Base-by-base conservation (phyloP, 2,888 invertebrate species). In the Acleris sparsana region DNA sequence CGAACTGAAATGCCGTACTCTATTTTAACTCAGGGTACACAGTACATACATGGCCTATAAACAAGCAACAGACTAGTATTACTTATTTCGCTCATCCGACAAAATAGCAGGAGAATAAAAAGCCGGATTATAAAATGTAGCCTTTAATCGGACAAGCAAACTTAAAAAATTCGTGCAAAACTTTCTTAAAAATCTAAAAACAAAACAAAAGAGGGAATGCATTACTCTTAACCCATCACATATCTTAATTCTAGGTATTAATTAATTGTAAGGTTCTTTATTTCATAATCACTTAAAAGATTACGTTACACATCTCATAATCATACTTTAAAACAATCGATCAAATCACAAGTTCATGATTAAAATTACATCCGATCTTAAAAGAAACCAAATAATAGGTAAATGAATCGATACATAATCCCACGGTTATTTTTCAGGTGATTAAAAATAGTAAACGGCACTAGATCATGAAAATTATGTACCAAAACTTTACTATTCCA, bases 291-390 rank as follows among this genome's bases (percentile, higher is more conserved):
- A 86, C 75, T 77, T 71, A 79, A 77, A 80, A 76, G 72, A 75
- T 79, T 76, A 76, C 75, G 75, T 75, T 79, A 72, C 78, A 80
- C 81, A 87, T 84, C 74, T 82, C 84, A 88, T 85, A 91, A 90
- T 89, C 87, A 88, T 78, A 82, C 80, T 82, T 80, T 89, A 88
- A 90, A 91, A 90, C 79, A 72, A 82, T 78, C 75, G 74, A 83
- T 83, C 80, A 75, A 80, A 91, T 90, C 89, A 86, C 76, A 80
- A 86, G 89, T 92, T 91, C 90, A 91, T 88, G 88, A 90, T 92
- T 92, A 89, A 92, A 82, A 80, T 81, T 78, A 76, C 76, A 82
- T 72, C 67, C 57, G 74, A 75, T 75, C 75, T 75, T 76, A 74
- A 74, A 75, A 76, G 76, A 75, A 77, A 69, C 43, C 61, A 74